phyloP scores from a whole-genome alignment of 2,888 invertebrate species.

The Dicycla oo region DNA sequence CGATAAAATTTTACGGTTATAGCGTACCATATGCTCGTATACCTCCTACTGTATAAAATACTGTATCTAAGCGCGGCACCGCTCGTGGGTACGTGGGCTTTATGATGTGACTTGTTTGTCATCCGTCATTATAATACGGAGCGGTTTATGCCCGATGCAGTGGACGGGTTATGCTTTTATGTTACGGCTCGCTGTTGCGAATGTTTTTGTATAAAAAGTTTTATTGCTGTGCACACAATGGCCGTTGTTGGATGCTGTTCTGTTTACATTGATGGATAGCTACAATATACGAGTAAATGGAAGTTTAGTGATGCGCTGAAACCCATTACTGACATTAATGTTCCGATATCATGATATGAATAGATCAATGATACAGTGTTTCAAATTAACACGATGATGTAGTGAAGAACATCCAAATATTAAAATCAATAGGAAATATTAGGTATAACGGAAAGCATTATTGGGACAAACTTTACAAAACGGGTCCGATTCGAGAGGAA shows the following conservation, averaged over 20 bases:
- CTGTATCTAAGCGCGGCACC: conserved; percentile 76
- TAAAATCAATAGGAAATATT: neutral
- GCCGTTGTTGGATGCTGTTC: conserved; percentile 36
- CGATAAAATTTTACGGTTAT: conserved; percentile 90
- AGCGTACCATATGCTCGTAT: conserved; percentile 82
- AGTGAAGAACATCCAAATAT: neutral
- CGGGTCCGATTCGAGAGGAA: neutral
- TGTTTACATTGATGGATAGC: conserved; percentile 38
- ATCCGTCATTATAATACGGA: conserved; percentile 57
- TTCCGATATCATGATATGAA: conserved; percentile 14
- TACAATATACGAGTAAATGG: conserved; percentile 15
- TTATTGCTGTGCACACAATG: conserved; percentile 52
- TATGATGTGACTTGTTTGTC: conserved; percentile 56
- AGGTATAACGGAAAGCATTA: neutral
- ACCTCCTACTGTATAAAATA: conserved; percentile 71
- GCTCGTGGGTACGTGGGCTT: conserved; percentile 42
- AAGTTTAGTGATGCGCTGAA: conserved; percentile 14
- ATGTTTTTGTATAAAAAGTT: conserved; percentile 58
- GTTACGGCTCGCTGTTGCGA: conserved; percentile 50
- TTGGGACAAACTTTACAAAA: neutral
- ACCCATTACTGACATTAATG: conserved; percentile 34
- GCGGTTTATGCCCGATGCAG: conserved; percentile 43
- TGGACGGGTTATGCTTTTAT: conserved; percentile 55
- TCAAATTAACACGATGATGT: neutral
- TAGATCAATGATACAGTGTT: neutral